These are phyloP conservation scores for Philaethria dido DNA, from an alignment of 2,888 invertebrate species.

Conservation along the genomic window DNA sequence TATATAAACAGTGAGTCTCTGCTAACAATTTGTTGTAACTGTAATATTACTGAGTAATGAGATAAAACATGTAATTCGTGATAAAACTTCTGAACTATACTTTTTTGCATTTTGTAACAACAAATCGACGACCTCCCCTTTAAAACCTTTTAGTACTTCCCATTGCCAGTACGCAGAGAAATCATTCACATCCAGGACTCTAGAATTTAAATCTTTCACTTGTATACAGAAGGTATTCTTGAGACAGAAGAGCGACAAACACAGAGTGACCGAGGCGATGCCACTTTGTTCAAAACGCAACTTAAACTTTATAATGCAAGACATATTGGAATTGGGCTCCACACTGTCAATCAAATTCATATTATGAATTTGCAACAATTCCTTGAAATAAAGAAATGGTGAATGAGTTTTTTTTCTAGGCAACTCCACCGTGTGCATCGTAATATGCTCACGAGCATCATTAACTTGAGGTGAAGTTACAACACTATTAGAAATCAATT, in stretches of 20 bases:
- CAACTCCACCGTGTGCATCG: slow-evolving; percentile 63
- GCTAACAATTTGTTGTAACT: slow-evolving; percentile 13
- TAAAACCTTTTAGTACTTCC: slow-evolving; percentile 69
- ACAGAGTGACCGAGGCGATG: slow-evolving; percentile 56
- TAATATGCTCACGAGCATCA: slow-evolving; percentile 48
- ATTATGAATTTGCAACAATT: slow-evolving; percentile 59
- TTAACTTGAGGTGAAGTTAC: not conserved
- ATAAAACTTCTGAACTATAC: slow-evolving; percentile 49
- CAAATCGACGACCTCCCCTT: slow-evolving; percentile 57
- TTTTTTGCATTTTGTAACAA: slow-evolving; percentile 58
- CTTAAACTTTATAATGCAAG: slow-evolving; percentile 66
- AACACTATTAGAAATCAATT: not conserved
- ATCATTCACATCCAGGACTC: slow-evolving; percentile 55
- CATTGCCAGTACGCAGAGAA: slow-evolving; percentile 74
- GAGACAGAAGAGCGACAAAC: slow-evolving; percentile 56
- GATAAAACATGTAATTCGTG: slow-evolving; percentile 57
- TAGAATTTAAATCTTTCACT: slow-evolving; percentile 56
- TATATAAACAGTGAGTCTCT: not conserved
- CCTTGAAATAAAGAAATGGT: slow-evolving; percentile 65
- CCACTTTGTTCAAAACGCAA: slow-evolving; percentile 62
- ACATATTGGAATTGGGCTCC: slow-evolving; percentile 48
- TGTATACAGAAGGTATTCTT: slow-evolving; percentile 60
- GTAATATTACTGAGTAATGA: slow-evolving; percentile 57
- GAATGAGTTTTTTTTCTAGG: slow-evolving; percentile 66
- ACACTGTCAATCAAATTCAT: slow-evolving; percentile 56